A percentile compares a stretch with the other conserved stretches of the same genome.
Evolutionary conservation across 2,113 vertebrate genomes (phyloP).

Genomic region (Heteronetta atricapilla): DNA sequence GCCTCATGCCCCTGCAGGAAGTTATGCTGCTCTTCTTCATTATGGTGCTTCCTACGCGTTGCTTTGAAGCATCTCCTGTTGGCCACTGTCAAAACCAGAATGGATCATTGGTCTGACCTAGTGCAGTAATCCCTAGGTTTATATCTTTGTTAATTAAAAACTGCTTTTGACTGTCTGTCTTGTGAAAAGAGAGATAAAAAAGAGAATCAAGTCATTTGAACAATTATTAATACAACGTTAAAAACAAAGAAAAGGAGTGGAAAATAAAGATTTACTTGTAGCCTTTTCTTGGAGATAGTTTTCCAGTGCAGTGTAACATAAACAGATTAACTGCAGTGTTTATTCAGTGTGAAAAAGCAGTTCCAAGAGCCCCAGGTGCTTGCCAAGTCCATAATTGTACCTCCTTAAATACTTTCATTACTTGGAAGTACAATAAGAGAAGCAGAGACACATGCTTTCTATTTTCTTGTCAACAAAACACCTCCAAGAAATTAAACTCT

Average conservation of each 20-base stretch:
- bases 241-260: slow-evolving; percentile 38
- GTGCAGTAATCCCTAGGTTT: background rate
- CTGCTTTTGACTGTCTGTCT: slow-evolving; percentile 19
- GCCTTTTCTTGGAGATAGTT: slow-evolving; percentile 78
- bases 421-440: slow-evolving; percentile 78
- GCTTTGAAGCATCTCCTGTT: background rate
- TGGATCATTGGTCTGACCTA: background rate
- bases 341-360: slow-evolving; percentile 84
- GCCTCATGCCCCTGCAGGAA: background rate
- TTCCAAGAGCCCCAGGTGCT: slow-evolving; percentile 83
- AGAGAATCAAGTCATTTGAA: slow-evolving; percentile 49
- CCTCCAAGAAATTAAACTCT: slow-evolving; percentile 82
- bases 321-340: slow-evolving; percentile 83
- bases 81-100: slow-evolving; percentile 1
- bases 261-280: slow-evolving; percentile 66
- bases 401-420: slow-evolving; percentile 86
- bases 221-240: slow-evolving; percentile 60
- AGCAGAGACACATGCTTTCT: slow-evolving; percentile 79
- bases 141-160: slow-evolving; percentile 23
- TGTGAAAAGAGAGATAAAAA: slow-evolving; percentile 18
- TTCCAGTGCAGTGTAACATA: slow-evolving; percentile 73
- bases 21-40: background rate
- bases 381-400: slow-evolving; percentile 86
- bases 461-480: slow-evolving; percentile 85
- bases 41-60: background rate